Base-by-base conservation (phyloP, 2,888 invertebrate species). In the Microctonus brassicae region DNA sequence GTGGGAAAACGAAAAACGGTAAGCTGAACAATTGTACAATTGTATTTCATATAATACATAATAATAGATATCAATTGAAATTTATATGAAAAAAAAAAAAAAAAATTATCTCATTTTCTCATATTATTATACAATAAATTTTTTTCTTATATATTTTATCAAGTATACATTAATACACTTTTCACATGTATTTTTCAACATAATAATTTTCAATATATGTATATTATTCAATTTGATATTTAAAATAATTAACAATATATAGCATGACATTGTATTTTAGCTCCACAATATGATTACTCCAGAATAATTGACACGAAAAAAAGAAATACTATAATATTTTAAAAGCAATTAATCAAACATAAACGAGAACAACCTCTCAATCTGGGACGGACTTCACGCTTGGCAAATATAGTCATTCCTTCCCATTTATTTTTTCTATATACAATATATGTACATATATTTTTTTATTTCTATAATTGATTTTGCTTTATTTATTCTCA, bases 321-420 rank as follows among this genome's bases (percentile, higher is more conserved):
- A 20, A 47, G 9, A 47, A 47, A 47, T 47, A 39, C 17, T n/a
- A 7, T 9, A 47, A 7, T 4, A 47, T 17, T 47, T 17, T 20
- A 17, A 0, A 47, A n/a, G 9, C 4, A 47, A 17, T n/a, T n/a
- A 17, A 17, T n/a, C 47, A 3, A 47, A 47, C 47, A 20, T 17
- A 3, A 7, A 47, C 6, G n/a, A 47, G 9, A 2, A n/a, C n/a
- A n/a, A n/a, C 53, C 69, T 71, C 58, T 65, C 47, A 70, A 75
- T 82, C 84, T 86, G 84, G 86, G 85, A 86, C 86, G 79, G 84
- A 82, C 85, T 84, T 84, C 82, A 80, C 73, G 78, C 52, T 58
- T 69, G 75, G 75, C n/a, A 22, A 34, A n/a, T n/a, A 29, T 64
- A n/a, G 64, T 20, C 52, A 20, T 11, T 64, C 33, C n/a, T 20